A percentile compares a stretch with the other conserved stretches of the same genome.
Conservation (phyloP, 1,140 invertebrate species). For the Dufourea novaeangliae region DNA sequence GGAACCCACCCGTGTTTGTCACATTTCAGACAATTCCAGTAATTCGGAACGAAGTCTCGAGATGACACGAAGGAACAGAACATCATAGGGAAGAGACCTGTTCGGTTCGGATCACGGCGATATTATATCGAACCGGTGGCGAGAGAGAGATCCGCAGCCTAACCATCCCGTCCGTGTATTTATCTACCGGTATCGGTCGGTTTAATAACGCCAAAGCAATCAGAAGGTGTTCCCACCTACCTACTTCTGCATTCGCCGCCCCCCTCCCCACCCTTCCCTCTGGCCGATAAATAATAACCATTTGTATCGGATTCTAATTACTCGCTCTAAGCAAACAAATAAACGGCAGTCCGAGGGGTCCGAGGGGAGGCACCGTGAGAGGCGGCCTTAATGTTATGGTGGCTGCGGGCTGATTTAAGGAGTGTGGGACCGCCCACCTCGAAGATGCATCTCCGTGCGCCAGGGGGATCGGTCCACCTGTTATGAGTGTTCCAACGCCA, state of each 20-base stretch:
- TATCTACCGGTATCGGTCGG: constrained; percentile 69
- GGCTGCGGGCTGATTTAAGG: constrained; percentile 80
- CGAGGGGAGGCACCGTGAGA: constrained; percentile 53
- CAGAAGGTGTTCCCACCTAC: constrained; percentile 59
- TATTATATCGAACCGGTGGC: constrained; percentile 53
- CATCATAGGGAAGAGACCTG: constrained; percentile 40
- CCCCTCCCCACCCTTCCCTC: constrained; percentile 14
- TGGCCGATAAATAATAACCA: constrained; percentile 79
- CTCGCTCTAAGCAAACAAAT: constrained; percentile 81
- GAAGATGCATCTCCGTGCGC: constrained; percentile 74
- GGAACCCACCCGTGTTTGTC: too few relatives aligned
- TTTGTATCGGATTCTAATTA: constrained; percentile 82
- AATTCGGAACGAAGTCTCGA: neutral
- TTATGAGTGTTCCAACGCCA: constrained; percentile 76
- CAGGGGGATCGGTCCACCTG: constrained; percentile 70
- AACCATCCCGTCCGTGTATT: constrained; percentile 54
- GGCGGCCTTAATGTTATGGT: constrained; percentile 73
- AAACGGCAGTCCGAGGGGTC: constrained; percentile 65
- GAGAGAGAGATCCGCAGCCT: constrained; percentile 23
- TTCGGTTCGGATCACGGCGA: constrained; percentile 35
- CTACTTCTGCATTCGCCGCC: constrained; percentile 20
- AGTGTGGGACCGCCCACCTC: constrained; percentile 80
- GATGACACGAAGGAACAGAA: neutral
- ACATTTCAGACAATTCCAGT: too few relatives aligned
- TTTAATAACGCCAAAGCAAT: constrained; percentile 79